A percentile compares a stretch with the other conserved stretches of the same genome.
phyloP scores from a whole-genome alignment of 2,797 vertebrate genomes.

The Notolepis coatsorum region DNA sequence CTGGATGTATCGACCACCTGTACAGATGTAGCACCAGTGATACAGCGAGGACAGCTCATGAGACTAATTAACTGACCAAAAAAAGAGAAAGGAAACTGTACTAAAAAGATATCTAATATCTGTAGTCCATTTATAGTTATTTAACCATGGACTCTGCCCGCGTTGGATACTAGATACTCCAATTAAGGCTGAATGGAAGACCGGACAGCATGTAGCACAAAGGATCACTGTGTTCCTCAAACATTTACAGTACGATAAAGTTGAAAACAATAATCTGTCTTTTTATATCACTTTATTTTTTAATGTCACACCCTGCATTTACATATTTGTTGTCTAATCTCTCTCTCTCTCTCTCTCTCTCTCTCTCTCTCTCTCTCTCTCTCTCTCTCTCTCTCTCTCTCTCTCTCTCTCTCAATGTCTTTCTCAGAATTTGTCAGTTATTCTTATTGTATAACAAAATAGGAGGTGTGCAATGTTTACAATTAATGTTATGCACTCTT shows the following conservation, averaged over 20 bases:
- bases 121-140: slow-evolving; percentile 4
- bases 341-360: slow-evolving; percentile 41
- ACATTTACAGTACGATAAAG: neutral
- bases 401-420: slow-evolving; percentile 52
- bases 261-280: slow-evolving; percentile 22
- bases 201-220: neutral
- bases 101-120: slow-evolving; percentile 35
- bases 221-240: no score
- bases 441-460: slow-evolving; percentile 38
- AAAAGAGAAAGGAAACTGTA: slow-evolving; percentile 38
- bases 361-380: slow-evolving; percentile 45
- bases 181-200: neutral
- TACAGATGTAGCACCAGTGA: neutral
- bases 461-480: slow-evolving; percentile 63
- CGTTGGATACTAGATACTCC: neutral
- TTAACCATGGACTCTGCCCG: slow-evolving; percentile 1
- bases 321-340: slow-evolving; percentile 31
- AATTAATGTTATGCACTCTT: slow-evolving; percentile 58
- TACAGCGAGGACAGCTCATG: neutral
- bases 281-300: slow-evolving; percentile 24
- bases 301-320: slow-evolving; percentile 31
- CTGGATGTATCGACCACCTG: slow-evolving; percentile 5
- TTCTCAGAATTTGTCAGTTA: neutral
- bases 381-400: slow-evolving; percentile 16
- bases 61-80: neutral